These are phyloP conservation scores for Sebastes glaucus DNA, from an alignment of 2,797 vertebrate genomes.

Conservation along the genomic window DNA sequence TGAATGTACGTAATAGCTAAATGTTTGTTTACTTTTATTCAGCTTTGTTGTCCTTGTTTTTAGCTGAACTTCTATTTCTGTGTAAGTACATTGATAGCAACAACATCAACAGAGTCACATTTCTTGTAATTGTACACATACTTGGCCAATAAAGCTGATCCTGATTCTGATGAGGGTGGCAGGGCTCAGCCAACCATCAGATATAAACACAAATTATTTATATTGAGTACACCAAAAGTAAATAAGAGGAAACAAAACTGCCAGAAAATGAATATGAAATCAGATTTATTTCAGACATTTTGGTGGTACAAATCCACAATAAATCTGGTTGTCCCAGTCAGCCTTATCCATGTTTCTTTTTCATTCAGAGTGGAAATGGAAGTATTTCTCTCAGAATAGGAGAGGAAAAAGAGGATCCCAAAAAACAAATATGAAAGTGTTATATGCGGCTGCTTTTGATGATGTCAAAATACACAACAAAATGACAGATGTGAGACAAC, in stretches of 20 bases:
- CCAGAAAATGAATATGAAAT: conserved; percentile 40
- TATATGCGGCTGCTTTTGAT: conserved; percentile 43
- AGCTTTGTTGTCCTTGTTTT: neutral
- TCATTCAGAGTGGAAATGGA: conserved; percentile 44
- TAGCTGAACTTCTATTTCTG: neutral
- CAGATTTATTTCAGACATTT: conserved; percentile 78
- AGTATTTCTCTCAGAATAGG: conserved; percentile 39
- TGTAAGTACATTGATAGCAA: neutral
- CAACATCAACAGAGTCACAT: neutral
- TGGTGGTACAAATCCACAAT: conserved; percentile 65
- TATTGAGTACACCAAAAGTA: neutral
- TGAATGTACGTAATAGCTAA: neutral
- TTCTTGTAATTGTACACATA: neutral
- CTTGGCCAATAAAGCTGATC: neutral
- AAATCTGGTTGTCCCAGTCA: conserved; percentile 70
- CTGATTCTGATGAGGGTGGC: neutral
- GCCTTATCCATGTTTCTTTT: conserved; percentile 39
- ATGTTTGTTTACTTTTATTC: neutral
- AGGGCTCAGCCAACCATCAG: neutral
- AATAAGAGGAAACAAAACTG: conserved; percentile 5
- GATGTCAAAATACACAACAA: conserved; percentile 33
- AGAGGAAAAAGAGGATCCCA: conserved; percentile 39
- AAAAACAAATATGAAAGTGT: conserved; percentile 18
- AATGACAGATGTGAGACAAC: conserved; percentile 13
- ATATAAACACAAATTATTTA: neutral